Conservation (phyloP, 2,888 invertebrate genomes). For the Apotomis capreana region DNA sequence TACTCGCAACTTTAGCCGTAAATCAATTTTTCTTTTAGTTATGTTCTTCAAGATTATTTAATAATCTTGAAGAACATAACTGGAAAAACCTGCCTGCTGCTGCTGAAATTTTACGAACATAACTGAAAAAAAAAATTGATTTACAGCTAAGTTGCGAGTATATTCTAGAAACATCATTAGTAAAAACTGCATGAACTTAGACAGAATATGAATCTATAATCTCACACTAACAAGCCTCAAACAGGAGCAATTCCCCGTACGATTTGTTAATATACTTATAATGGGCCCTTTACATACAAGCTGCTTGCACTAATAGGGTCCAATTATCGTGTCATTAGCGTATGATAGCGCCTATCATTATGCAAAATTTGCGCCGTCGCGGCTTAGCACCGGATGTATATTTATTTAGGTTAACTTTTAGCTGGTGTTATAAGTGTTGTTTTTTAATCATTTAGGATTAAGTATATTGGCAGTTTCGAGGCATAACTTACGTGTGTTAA, state of each 20-base stretch:
- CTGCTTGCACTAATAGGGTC: slow-evolving; percentile 15
- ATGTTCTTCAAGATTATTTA: no score
- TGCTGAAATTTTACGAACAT: no score
- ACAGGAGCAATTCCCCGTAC: neutral
- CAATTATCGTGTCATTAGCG: slow-evolving; percentile 39
- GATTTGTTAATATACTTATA: slow-evolving; percentile 22
- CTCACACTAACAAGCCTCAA: slow-evolving; percentile 7
- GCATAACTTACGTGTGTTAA: neutral
- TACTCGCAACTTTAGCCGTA: no score
- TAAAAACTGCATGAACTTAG: no score
- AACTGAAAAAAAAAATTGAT: no score
- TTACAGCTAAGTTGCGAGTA: no score
- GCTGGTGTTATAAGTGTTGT: slow-evolving; percentile 3
- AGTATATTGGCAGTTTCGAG: neutral
- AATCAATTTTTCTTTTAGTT: no score
- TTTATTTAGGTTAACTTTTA: slow-evolving; percentile 29
- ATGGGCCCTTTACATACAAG: slow-evolving; percentile 11
- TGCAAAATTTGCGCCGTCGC: slow-evolving; percentile 32
- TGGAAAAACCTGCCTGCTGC: no score
- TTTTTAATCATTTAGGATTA: neutral
- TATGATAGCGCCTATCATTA: slow-evolving; percentile 34
- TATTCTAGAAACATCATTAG: no score
- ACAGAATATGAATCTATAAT: neutral
- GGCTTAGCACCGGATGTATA: slow-evolving; percentile 23
- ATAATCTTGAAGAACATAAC: no score